Percentiles rank a stretch among this genome's conserved stretches.
These are phyloP conservation scores for Plebejus melissa DNA, from an alignment of 2,888 invertebrate genomes.

Conservation along the genomic window DNA sequence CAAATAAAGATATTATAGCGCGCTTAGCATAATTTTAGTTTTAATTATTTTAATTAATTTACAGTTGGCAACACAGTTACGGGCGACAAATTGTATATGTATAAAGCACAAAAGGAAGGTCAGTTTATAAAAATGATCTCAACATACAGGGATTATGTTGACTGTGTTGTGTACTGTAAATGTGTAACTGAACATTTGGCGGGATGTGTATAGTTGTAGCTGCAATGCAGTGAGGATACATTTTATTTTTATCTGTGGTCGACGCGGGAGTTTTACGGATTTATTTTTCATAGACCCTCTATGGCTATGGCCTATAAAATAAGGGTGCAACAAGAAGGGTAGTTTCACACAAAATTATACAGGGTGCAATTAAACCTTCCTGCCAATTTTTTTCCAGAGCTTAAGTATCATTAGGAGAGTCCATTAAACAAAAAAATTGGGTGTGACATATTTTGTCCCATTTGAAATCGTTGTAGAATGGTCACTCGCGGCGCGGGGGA, in stretches of 20 bases:
- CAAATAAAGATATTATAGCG: slow-evolving; percentile 7
- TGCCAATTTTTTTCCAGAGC: no score
- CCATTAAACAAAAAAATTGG: no score
- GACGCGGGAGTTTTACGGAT: slow-evolving; percentile 42
- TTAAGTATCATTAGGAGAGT: no score
- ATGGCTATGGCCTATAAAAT: slow-evolving; percentile 2
- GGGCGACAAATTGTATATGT: slow-evolving; percentile 23
- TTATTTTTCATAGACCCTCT: slow-evolving; percentile 8
- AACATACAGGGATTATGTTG: slow-evolving; percentile 14
- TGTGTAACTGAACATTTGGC: slow-evolving; percentile 29
- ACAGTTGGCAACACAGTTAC: slow-evolving; percentile 32
- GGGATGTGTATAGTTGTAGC: slow-evolving; percentile 44
- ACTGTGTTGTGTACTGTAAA: slow-evolving; percentile 25
- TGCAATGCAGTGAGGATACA: slow-evolving; percentile 55
- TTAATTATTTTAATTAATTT: slow-evolving; percentile 1
- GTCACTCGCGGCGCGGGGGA: no score
- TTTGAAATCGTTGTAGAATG: no score
- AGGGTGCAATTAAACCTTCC: no score
- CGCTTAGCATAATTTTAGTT: slow-evolving; percentile 23
- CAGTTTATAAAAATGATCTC: slow-evolving; percentile 33
- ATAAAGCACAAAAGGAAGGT: slow-evolving; percentile 29
- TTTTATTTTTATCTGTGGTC: slow-evolving; percentile 44
- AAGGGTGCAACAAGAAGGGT: not conserved
- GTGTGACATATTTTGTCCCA: no score
- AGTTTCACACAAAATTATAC: not conserved